phyloP scores from a whole-genome alignment of 2,797 vertebrate species.

The Lycodopsis pacificus region DNA sequence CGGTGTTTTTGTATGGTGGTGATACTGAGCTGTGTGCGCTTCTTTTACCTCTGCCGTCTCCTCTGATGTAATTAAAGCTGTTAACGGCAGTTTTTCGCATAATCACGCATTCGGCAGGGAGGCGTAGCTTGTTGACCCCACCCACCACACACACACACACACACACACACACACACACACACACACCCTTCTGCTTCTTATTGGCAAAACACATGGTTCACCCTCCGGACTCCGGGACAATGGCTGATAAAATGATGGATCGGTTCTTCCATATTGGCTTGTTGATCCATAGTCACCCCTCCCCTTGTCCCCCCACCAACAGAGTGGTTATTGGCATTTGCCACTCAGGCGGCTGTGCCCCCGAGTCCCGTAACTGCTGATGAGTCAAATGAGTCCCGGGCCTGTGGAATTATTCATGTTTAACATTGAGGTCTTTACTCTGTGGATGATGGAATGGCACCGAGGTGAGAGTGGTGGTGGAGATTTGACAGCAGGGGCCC shows the following conservation, averaged over 20 bases:
- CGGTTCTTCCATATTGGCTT: slow-evolving; percentile 88
- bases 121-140: slow-evolving; percentile 64
- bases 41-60: slow-evolving; percentile 40
- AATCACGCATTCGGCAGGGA: slow-evolving; percentile 73
- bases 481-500: slow-evolving; percentile 76
- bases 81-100: slow-evolving; percentile 82
- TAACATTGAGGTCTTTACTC: slow-evolving; percentile 83
- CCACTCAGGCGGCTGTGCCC: slow-evolving; percentile 86
- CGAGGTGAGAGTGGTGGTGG: slow-evolving; percentile 73
- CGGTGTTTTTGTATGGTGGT: slow-evolving; percentile 22
- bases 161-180: neutral
- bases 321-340: slow-evolving; percentile 94
- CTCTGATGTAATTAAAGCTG: slow-evolving; percentile 68
- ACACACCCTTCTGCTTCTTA: slow-evolving; percentile 68
- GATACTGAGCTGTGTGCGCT: slow-evolving; percentile 12
- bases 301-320: slow-evolving; percentile 59
- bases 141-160: neutral
- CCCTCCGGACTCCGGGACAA: slow-evolving; percentile 80
- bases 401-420: slow-evolving; percentile 90
- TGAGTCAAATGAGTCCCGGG: slow-evolving; percentile 89
- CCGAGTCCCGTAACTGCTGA: slow-evolving; percentile 87
- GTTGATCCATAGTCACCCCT: slow-evolving; percentile 87
- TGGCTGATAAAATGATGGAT: slow-evolving; percentile 94
- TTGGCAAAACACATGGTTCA: slow-evolving; percentile 83
- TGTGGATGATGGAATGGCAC: slow-evolving; percentile 77